These are phyloP conservation scores for Hydrocynus forskahlii DNA, from an alignment of 2,797 vertebrate species.

Conservation along the genomic window DNA sequence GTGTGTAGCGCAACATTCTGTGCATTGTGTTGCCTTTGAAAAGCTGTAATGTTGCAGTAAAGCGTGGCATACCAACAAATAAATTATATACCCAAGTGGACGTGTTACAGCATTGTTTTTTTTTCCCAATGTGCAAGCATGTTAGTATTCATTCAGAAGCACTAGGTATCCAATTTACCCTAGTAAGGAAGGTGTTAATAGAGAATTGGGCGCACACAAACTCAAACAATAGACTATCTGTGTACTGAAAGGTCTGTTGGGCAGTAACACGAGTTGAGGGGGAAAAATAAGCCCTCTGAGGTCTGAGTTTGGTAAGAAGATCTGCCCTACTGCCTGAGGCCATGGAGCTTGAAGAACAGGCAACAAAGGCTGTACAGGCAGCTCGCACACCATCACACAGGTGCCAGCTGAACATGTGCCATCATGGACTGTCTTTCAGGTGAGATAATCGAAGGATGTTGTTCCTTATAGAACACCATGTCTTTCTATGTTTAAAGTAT, in stretches of 20 bases:
- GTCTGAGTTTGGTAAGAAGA: conserved; percentile 33
- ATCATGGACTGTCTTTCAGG: not conserved
- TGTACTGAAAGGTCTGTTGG: conserved; percentile 1
- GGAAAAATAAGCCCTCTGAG: not conserved
- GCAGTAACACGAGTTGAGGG: conserved; percentile 28
- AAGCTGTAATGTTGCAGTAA: conserved; percentile 70
- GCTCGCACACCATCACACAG: conserved; percentile 1
- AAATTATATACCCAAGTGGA: conserved; percentile 74
- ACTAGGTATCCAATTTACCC: not conserved
- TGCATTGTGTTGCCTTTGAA: conserved; percentile 72
- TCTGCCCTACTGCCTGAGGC: not conserved
- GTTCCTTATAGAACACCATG: not conserved
- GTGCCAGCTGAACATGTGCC: conserved; percentile 67
- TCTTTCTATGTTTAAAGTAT: too few species aligned
- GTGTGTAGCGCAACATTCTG: conserved; percentile 63
- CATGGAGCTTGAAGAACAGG: conserved; percentile 2
- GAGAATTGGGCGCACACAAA: not conserved
- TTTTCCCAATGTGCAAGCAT: not conserved
- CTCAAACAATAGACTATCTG: not conserved
- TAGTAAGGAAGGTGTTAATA: not conserved
- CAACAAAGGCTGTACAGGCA: not conserved
- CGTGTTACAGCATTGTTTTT: not conserved
- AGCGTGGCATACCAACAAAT: conserved; percentile 73
- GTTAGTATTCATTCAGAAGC: not conserved
- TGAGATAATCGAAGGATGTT: not conserved